Evolutionary conservation across 2,797 vertebrate genomes (phyloP), one percentile per base, ranked within the genome.

Genomic region (Hylomyscus alleni): DNA sequence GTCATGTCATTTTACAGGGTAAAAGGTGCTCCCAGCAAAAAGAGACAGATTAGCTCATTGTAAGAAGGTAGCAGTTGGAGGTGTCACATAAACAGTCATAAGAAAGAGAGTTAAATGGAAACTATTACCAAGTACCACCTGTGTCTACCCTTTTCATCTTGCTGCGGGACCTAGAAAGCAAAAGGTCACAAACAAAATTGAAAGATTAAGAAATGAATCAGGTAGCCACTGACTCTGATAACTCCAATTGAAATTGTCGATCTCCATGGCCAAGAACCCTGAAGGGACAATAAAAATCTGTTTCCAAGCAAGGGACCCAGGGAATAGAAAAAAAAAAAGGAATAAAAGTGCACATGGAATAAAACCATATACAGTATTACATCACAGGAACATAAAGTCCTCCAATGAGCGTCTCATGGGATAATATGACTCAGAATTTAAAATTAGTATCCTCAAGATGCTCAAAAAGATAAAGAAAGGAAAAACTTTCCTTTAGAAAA

Each of bases 81-180:
- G 22, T 78, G n/a, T 24, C 89, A 47, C 29, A 88, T 37, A 89
- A 86, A 97, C 76, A 76, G 60, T 84, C 17, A 65, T 73, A 62
- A 91, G 80, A 94, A 95, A 95, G 29, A 89, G 4, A 96, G 80
- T n/a, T 72, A 93, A 97, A 89, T 24, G n/a, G 86, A 96, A 96
- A 94, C 65, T 19, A 50, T 78, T 90, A 94, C 54, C 67, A 86
- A 29, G 26, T 10, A 75, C 94, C 92, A 95, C 84, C 85, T 90
- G 58, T 60, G 52, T 67, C 54, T 95, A 52, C 2, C 44, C 31
- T 90, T 94, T 91, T 77, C 65, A 15, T 40, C 15, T 93, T 78
- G 67, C 62, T 80, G 11, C 24, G 19, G 31, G 89, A 47, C 58
- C 60, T 80, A 31, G 24, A 87, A 84, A n/a, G 62, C n/a, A 78